Evolutionary conservation across 2,888 invertebrate species (phyloP).

Genomic region (Eulithis testata): DNA sequence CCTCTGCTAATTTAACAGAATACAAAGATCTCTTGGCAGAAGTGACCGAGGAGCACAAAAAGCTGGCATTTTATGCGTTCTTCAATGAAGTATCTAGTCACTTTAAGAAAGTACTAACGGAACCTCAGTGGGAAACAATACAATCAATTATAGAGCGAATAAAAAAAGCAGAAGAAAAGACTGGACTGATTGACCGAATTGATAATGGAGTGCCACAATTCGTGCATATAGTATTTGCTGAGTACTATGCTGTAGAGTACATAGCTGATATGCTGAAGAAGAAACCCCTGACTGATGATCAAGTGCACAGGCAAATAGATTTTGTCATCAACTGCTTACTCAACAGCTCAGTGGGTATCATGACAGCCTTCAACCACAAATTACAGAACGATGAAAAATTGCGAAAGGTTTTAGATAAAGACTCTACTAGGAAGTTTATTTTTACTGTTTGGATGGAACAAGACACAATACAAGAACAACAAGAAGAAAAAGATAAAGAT

Average conservation of each 20-base stretch:
- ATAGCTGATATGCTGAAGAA: constrained; percentile 8
- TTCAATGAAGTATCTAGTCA: background rate
- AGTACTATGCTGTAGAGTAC: constrained; percentile 6
- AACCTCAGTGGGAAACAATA: background rate
- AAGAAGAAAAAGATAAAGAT: background rate
- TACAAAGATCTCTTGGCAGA: background rate
- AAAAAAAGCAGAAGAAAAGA: constrained; percentile 1
- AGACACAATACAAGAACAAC: background rate
- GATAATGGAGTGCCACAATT: background rate
- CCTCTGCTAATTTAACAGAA: background rate
- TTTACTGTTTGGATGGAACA: constrained; percentile 1
- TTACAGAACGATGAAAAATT: background rate
- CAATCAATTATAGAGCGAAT: background rate
- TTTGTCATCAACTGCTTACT: constrained; percentile 6
- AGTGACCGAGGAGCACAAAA: background rate
- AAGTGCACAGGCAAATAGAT: background rate
- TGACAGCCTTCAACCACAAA: constrained; percentile 1
- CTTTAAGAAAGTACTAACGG: background rate
- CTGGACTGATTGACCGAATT: constrained; percentile 2
- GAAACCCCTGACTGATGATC: background rate
- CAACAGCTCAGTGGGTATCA: background rate
- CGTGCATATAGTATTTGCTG: constrained; percentile 4
- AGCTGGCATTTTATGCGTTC: constrained; percentile 2
- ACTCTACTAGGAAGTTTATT: background rate
- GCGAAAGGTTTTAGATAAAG: background rate